A percentile compares a stretch with the other conserved stretches of the same genome.
Evolutionary conservation across 1,140 invertebrate genomes (phyloP).

Genomic region (Bombus pascuorum): DNA sequence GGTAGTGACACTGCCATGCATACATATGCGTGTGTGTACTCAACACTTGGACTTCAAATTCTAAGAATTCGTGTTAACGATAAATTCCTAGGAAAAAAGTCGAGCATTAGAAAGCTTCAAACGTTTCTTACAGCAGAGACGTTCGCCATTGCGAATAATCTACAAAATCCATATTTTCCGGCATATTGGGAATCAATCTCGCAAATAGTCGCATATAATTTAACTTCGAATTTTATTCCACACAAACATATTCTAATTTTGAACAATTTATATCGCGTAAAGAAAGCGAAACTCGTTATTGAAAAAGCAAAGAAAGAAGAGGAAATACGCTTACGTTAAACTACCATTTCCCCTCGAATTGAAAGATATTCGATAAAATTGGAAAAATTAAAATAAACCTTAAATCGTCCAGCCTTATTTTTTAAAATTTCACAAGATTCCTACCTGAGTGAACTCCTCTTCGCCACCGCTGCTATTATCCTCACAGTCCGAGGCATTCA

Average conservation of each 20-base stretch:
- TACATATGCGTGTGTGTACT: background rate
- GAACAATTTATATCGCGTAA: background rate
- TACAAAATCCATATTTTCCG: background rate
- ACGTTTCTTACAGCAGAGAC: background rate
- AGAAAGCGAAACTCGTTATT: background rate
- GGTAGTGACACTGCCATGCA: background rate
- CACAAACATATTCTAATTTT: background rate
- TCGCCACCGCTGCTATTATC: conserved; percentile 82
- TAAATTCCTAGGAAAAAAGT: background rate
- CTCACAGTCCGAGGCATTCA: conserved; percentile 81
- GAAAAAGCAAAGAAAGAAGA: background rate
- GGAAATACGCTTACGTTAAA: background rate
- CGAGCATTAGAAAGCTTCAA: background rate
- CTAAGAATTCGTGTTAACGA: background rate
- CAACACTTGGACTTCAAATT: background rate
- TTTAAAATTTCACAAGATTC: background rate
- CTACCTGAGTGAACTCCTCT: conserved; percentile 79
- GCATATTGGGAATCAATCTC: background rate
- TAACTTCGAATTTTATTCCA: no score
- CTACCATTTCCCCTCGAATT: background rate
- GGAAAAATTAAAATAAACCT: background rate
- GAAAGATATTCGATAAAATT: background rate
- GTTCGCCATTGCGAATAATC: background rate
- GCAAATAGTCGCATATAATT: no score
- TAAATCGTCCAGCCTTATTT: background rate